Conservation (phyloP, 2,888 invertebrate species). For the Carcina quercana region DNA sequence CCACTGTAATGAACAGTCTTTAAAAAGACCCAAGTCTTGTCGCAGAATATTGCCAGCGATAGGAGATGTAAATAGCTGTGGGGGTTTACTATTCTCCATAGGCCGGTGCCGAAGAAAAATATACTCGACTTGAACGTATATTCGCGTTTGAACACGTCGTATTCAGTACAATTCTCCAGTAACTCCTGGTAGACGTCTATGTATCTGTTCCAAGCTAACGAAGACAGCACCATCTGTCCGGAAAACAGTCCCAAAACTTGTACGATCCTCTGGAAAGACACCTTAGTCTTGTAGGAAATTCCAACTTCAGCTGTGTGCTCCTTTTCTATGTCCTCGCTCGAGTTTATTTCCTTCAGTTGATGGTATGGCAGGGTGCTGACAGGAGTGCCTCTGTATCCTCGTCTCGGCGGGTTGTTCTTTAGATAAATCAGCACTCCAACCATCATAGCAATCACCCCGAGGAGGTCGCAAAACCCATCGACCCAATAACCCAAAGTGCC, state of each 20-base stretch:
- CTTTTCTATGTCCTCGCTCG: slow-evolving; percentile 61
- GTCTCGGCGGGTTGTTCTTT: slow-evolving; percentile 81
- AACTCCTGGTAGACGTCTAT: slow-evolving; percentile 86
- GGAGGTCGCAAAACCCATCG: slow-evolving; percentile 86
- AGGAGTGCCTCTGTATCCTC: slow-evolving; percentile 79
- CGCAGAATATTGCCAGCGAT: slow-evolving; percentile 85
- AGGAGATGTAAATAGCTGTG: slow-evolving; percentile 85
- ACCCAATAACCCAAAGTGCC: slow-evolving; percentile 87
- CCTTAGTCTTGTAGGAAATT: slow-evolving; percentile 79
- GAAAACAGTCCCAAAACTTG: slow-evolving; percentile 79
- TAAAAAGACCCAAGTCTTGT: slow-evolving; percentile 86
- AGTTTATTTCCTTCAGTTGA: slow-evolving; percentile 57
- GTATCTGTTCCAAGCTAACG: slow-evolving; percentile 89
- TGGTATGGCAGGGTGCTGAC: slow-evolving; percentile 73
- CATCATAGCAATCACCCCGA: slow-evolving; percentile 83
- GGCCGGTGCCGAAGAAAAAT: slow-evolving; percentile 81
- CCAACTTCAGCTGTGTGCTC: slow-evolving; percentile 61
- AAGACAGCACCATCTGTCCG: slow-evolving; percentile 82
- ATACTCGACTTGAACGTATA: slow-evolving; percentile 80
- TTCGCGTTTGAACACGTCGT: slow-evolving; percentile 66
- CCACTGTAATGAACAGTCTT: slow-evolving; percentile 81
- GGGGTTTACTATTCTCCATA: slow-evolving; percentile 87
- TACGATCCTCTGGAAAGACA: slow-evolving; percentile 78
- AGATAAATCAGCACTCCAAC: slow-evolving; percentile 80
- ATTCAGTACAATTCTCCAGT: slow-evolving; percentile 77